Percentiles rank a stretch among this genome's conserved stretches.
Conservation (phyloP, 2,797 vertebrate species). For the Chiroxiphia lanceolata region DNA sequence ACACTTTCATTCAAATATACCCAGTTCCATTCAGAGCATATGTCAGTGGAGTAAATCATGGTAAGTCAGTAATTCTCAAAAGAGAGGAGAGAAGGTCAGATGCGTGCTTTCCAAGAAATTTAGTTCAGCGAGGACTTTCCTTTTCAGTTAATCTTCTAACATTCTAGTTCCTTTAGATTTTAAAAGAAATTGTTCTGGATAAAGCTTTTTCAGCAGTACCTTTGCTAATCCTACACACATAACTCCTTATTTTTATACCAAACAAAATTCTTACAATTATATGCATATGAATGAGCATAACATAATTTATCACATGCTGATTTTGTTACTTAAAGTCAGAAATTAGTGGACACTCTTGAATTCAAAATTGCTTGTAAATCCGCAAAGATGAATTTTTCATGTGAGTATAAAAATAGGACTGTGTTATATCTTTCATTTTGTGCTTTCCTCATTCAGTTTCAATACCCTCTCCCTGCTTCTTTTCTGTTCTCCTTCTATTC, state of each 20-base stretch:
- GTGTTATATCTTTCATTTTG: background rate
- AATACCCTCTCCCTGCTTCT: background rate
- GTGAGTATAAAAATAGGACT: background rate
- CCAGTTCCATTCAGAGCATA: constrained; percentile 61
- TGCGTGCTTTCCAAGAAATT: constrained; percentile 65
- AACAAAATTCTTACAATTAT: background rate
- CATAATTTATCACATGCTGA: background rate
- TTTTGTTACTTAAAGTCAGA: background rate
- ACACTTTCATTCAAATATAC: constrained; percentile 74
- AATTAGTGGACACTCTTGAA: background rate
- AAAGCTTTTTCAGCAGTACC: background rate
- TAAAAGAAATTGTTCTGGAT: background rate
- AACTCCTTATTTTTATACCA: background rate
- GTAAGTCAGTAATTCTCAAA: constrained; percentile 65
- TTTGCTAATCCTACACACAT: background rate
- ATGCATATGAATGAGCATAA: background rate
- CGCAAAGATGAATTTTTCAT: background rate
- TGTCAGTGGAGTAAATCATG: constrained; percentile 73
- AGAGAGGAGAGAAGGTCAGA: constrained; percentile 27
- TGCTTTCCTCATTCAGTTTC: background rate
- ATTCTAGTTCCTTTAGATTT: background rate
- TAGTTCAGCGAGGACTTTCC: constrained; percentile 35
- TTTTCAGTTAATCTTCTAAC: constrained; percentile 56
- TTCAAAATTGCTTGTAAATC: constrained; percentile 16
- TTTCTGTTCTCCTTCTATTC: background rate